phyloP scores from a whole-genome alignment of 2,888 invertebrate species.

The Papilio demoleus region DNA sequence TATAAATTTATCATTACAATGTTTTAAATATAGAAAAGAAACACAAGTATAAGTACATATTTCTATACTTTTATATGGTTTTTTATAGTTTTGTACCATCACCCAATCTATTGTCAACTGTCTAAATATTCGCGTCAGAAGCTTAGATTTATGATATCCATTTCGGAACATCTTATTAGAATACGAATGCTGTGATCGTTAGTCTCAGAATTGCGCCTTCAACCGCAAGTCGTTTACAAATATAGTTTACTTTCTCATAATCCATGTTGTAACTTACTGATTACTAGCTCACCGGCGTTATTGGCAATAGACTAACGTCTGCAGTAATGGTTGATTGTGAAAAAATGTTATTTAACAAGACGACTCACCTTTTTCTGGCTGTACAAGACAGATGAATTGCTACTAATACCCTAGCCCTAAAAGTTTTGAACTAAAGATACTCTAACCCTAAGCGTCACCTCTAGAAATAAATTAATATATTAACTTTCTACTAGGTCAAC shows the following conservation, averaged over 20 bases:
- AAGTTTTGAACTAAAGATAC: neutral
- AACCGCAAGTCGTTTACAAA: constrained; percentile 15
- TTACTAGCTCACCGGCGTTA: neutral
- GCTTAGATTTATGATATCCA: neutral
- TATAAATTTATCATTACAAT: too few relatives aligned
- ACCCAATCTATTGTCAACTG: too few relatives aligned
- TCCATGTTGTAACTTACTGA: constrained; percentile 7
- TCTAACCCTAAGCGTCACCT: neutral
- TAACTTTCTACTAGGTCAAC: neutral
- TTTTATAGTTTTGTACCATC: constrained; percentile 24
- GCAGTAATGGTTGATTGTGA: neutral
- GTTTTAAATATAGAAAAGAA: too few relatives aligned
- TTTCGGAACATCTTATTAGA: neutral
- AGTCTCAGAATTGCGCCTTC: constrained; percentile 1
- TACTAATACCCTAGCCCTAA: neutral
- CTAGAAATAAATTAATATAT: neutral
- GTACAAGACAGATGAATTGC: neutral
- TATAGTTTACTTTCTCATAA: neutral
- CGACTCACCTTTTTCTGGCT: neutral
- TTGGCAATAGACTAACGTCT: too few relatives aligned
- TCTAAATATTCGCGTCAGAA: too few relatives aligned
- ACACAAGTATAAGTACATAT: too few relatives aligned
- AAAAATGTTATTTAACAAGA: neutral
- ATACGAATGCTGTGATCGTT: neutral
- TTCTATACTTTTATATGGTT: constrained; percentile 9